Conservation (phyloP, 2,113 vertebrate species). For the Hepsetus odoe region DNA sequence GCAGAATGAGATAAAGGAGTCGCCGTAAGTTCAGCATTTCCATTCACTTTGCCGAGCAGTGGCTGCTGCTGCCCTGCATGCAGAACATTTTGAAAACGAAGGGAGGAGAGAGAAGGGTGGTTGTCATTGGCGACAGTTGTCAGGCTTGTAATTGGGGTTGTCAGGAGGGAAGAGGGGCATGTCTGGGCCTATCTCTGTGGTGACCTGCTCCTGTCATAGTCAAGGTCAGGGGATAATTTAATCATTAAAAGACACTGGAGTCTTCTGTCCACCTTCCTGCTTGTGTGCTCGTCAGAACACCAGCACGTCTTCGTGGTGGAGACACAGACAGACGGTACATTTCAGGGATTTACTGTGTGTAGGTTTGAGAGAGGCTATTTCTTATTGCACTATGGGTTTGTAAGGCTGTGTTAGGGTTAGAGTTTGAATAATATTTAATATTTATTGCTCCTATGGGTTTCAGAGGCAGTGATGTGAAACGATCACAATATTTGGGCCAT, state of each 20-base stretch:
- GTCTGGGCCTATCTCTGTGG: constrained; percentile 59
- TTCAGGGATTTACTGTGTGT: background rate
- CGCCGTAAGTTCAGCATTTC: background rate
- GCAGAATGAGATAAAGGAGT: background rate
- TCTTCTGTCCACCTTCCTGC: constrained; percentile 43
- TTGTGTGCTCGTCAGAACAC: constrained; percentile 28
- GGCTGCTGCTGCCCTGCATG: constrained; percentile 33
- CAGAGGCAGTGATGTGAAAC: too few relatives aligned
- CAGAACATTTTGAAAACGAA: constrained; percentile 44
- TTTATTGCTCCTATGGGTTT: too few relatives aligned
- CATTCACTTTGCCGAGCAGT: background rate
- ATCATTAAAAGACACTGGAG: constrained; percentile 75
- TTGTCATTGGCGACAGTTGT: constrained; percentile 49
- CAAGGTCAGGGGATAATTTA: constrained; percentile 81
- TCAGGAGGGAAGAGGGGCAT: constrained; percentile 60
- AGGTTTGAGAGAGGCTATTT: too few relatives aligned
- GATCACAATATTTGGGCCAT: too few relatives aligned
- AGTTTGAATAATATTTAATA: too few relatives aligned
- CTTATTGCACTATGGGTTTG: background rate
- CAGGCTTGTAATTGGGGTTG: constrained; percentile 76
- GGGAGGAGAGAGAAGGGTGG: constrained; percentile 25
- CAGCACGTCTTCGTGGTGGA: constrained; percentile 59
- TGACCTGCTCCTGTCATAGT: constrained; percentile 71
- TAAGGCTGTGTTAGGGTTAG: too few relatives aligned
- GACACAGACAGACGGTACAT: constrained; percentile 53